These are phyloP conservation scores for Microctonus aethiopoides DNA, from an alignment of 2,888 invertebrate genomes.

Conservation along the genomic window DNA sequence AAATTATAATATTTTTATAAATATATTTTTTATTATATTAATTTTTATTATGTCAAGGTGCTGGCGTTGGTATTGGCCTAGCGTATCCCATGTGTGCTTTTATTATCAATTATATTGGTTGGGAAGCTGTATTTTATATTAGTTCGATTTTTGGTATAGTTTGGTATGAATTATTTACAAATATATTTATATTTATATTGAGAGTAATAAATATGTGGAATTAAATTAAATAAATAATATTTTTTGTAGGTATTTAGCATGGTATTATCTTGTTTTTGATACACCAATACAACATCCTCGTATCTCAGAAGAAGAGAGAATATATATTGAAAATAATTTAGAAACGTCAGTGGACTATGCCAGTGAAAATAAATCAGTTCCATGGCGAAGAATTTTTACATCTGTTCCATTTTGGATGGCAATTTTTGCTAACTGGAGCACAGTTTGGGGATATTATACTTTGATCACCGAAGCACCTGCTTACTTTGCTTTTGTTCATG, in stretches of 20 bases:
- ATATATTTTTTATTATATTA: background rate
- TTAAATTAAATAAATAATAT: background rate
- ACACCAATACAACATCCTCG: slow-evolving; percentile 76
- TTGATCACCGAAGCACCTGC: slow-evolving; percentile 77
- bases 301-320: slow-evolving; percentile 71
- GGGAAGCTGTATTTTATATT: slow-evolving; percentile 77
- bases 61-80: slow-evolving; percentile 72
- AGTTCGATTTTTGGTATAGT: slow-evolving; percentile 71
- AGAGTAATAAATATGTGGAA: too few species aligned
- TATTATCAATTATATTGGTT: slow-evolving; percentile 73
- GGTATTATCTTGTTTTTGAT: slow-evolving; percentile 75
- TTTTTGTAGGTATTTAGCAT: slow-evolving; percentile 64
- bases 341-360: slow-evolving; percentile 57
- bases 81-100: slow-evolving; percentile 77
- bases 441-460: slow-evolving; percentile 77
- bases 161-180: too few species aligned
- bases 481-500: slow-evolving; percentile 76
- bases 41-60: slow-evolving; percentile 60
- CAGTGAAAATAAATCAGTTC: slow-evolving; percentile 62
- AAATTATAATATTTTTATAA: background rate
- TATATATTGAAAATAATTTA: slow-evolving; percentile 71
- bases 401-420: slow-evolving; percentile 73
- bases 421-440: slow-evolving; percentile 74
- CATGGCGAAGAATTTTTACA: slow-evolving; percentile 73
- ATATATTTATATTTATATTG: too few species aligned